Conservation (phyloP, 2,113 vertebrate genomes). For the Protobothrops mucrosquamatus region DNA sequence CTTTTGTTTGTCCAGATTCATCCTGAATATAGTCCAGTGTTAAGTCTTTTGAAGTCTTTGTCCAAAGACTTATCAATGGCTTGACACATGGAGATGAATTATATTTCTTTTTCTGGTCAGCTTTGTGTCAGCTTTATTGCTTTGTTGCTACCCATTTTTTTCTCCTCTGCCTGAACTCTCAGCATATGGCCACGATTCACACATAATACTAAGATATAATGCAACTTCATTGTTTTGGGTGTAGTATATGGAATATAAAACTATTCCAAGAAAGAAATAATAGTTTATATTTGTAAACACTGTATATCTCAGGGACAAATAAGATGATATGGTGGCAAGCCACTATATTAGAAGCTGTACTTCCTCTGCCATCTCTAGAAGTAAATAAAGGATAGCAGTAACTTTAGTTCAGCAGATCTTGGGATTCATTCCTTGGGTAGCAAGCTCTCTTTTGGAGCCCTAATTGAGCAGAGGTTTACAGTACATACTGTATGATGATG, state of each 20-base stretch:
- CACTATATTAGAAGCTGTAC: neutral
- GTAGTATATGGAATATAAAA: neutral
- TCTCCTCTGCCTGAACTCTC: neutral
- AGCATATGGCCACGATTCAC: neutral
- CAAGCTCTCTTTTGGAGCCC: neutral
- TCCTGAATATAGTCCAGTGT: neutral
- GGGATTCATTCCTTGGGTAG: neutral
- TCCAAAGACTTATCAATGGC: neutral
- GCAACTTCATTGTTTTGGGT: neutral
- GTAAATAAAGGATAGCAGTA: neutral
- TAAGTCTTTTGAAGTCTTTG: neutral
- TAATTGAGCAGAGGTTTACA: neutral
- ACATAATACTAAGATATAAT: neutral
- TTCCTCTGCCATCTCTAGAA: neutral
- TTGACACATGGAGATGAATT: neutral
- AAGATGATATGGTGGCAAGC: neutral
- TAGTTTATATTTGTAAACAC: neutral
- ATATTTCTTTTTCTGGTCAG: neutral
- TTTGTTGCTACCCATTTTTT: neutral
- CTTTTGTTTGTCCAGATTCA: neutral
- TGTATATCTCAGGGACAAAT: neutral
- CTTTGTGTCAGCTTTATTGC: neutral
- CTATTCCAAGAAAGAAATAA: neutral
- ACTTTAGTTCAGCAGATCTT: neutral
- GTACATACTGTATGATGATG: neutral